phyloP scores from a whole-genome alignment of 2,797 vertebrate species.

The Cossypha caffra region DNA sequence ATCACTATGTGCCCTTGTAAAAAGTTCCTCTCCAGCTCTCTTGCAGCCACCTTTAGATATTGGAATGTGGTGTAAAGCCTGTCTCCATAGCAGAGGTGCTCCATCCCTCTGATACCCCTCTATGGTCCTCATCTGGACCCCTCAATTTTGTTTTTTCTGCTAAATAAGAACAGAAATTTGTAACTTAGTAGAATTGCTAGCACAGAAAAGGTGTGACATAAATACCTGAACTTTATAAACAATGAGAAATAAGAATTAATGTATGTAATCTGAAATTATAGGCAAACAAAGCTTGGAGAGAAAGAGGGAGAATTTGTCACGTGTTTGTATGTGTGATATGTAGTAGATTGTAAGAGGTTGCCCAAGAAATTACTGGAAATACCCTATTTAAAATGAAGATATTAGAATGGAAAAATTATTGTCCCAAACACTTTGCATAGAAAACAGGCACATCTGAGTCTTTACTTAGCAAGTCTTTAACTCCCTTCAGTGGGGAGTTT shows the following conservation, averaged over 20 bases:
- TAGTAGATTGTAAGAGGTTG: neutral
- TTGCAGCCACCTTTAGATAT: neutral
- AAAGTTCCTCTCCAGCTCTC: neutral
- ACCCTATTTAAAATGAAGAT: neutral
- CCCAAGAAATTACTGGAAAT: neutral
- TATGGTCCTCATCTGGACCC: neutral
- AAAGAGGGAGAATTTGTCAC: neutral
- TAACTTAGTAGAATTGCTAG: neutral
- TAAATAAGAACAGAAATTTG: neutral
- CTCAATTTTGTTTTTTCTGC: neutral
- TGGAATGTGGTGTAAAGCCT: neutral
- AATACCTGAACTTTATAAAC: neutral
- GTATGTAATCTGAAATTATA: neutral
- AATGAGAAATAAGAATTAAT: neutral
- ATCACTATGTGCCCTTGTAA: rapidly evolving
- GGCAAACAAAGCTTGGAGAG: neutral
- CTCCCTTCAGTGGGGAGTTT: neutral
- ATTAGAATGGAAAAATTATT: neutral
- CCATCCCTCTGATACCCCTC: neutral
- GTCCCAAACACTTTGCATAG: neutral
- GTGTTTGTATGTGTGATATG: neutral
- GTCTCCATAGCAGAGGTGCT: neutral
- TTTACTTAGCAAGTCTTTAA: neutral
- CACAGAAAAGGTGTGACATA: neutral
- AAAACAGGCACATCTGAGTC: neutral